Base-by-base conservation (phyloP, 2,797 vertebrate genomes). In the Sphenodon punctatus region DNA sequence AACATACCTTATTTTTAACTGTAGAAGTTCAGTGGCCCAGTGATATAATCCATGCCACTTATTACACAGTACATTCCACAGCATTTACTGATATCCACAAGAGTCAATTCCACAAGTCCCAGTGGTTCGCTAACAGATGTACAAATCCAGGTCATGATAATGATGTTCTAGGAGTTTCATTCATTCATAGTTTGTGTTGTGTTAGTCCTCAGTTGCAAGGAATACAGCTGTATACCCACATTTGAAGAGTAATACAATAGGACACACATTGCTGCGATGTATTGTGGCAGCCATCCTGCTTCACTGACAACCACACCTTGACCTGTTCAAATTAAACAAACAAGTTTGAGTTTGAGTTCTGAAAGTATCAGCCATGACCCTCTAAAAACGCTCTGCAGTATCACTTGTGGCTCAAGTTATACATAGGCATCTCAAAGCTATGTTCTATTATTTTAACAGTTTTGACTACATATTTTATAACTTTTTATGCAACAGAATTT, bases 301-400 rank as follows among this genome's bases (percentile, higher is more conserved):
- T 70, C 75, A 59, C 48, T 0, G 6, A 25, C 1, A 1, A 43
- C 60, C 70, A 7, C 8, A 39, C 34, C 79, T 75, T 68, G 51
- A 85, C 80, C 93, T 94, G 82, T 88, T 87, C 17, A 42, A 64
- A 55, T 23, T 78, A 6, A 25, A 87, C 43, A n/a, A 77, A 82
- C 8, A 19, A 30, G 32, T 53, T 53, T 56, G 65, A 78, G 2
- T 2, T 51, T 90, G 69, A 65, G 59, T 32, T 71, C 19, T 32
- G 69, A 36, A 25, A 20, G 27, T n/a, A 27, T 58, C 13, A 69
- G 27, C 30, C 60, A n/a, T 19, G 38, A 4, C 41, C 60, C 39
- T 51, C 58, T 51, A 71, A 49, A 80, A 60, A 13, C 58, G 72
- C 39, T 32, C 73, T 68, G 43, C 12, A 1, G 0, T 34, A 10